Evolutionary conservation across 2,113 vertebrate species (phyloP).

Genomic region (Pituophis catenifer): DNA sequence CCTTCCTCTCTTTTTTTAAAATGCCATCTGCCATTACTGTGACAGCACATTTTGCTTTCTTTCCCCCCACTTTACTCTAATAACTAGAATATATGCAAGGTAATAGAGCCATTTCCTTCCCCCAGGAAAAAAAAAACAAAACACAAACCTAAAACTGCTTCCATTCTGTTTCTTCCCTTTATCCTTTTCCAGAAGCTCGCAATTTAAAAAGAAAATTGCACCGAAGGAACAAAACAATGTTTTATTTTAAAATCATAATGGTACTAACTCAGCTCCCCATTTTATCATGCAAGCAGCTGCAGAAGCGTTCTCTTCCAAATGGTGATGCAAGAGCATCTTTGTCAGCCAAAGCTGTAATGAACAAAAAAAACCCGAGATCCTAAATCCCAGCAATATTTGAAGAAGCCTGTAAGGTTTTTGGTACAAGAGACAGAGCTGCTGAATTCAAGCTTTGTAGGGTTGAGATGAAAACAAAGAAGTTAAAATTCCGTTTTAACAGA

Average conservation of each 20-base stretch:
- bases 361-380: conserved; percentile 36
- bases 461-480: not conserved
- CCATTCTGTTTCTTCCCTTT: conserved; percentile 17
- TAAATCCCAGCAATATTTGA: conserved; percentile 41
- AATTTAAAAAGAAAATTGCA: conserved; percentile 52
- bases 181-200: conserved; percentile 33
- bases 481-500: not conserved
- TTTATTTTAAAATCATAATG: conserved; percentile 31
- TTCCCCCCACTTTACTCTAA: conserved; percentile 50
- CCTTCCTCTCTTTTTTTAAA: not conserved
- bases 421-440: not conserved
- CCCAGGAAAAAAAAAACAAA: not conserved
- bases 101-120: conserved; percentile 12
- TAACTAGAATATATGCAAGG: conserved; percentile 19
- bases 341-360: conserved; percentile 50
- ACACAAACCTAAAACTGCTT: not conserved
- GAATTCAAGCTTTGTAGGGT: not conserved
- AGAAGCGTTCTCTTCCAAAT: conserved; percentile 53
- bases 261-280: not conserved
- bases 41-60: conserved; percentile 47
- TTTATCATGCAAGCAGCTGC: conserved; percentile 51
- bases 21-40: conserved; percentile 62
- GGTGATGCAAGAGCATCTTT: conserved; percentile 57
- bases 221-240: conserved; percentile 45
- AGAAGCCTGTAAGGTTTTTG: conserved; percentile 34